Conservation (phyloP, 2,888 invertebrate genomes). For the Trachelus iudaicus region DNA sequence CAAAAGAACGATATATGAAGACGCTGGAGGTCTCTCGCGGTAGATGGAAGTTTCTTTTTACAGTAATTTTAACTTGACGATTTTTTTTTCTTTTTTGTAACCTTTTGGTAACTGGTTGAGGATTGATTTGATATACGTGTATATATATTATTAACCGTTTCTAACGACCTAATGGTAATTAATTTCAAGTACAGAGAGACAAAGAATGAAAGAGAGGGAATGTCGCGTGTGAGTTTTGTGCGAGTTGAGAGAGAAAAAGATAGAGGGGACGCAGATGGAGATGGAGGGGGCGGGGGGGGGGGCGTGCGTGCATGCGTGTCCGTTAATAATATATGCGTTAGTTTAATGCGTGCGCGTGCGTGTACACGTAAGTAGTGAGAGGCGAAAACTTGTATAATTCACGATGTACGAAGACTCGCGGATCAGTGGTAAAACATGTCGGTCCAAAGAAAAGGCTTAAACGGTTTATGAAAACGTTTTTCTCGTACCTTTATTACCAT, state of each 20-base stretch:
- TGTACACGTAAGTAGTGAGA: neutral
- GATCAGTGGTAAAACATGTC: neutral
- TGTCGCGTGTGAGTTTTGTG: slow-evolving; percentile 11
- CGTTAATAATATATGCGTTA: neutral
- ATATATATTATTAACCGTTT: slow-evolving; percentile 51
- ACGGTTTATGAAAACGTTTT: neutral
- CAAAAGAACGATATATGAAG: neutral
- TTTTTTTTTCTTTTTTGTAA: slow-evolving; percentile 44
- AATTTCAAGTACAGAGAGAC: slow-evolving; percentile 27
- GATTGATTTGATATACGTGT: slow-evolving; percentile 54
- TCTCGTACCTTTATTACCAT: neutral
- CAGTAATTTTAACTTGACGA: slow-evolving; percentile 51
- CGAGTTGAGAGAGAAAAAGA: slow-evolving; percentile 9
- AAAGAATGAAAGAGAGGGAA: slow-evolving; percentile 21
- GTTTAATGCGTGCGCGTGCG: neutral
- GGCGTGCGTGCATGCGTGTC: neutral
- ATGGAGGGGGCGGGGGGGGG: too few relatives aligned
- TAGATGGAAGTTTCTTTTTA: slow-evolving; percentile 50
- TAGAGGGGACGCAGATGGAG: too few relatives aligned
- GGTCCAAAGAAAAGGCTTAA: neutral
- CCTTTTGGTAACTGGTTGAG: slow-evolving; percentile 53
- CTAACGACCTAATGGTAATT: slow-evolving; percentile 56
- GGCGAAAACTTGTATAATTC: neutral
- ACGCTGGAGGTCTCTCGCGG: slow-evolving; percentile 36
- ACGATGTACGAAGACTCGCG: neutral